Evolutionary conservation across 35 echinoderm and acorn worm species (phyloP).

Genomic region (Anneissia japonica): DNA sequence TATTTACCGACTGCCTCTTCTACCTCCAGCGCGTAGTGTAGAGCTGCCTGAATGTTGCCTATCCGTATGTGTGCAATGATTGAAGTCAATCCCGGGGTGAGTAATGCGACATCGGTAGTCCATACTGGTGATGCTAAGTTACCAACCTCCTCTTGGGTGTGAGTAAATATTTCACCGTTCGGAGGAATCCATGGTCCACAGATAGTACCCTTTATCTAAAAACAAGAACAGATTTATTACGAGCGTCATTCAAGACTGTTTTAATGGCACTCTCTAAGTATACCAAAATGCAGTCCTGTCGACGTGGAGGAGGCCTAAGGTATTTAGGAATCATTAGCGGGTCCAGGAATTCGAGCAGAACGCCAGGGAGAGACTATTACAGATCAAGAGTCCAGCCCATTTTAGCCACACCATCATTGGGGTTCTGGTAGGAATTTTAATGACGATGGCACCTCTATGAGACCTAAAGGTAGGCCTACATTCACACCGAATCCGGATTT

Average conservation of each 20-base stretch:
- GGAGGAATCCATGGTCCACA: slow-evolving; percentile 97
- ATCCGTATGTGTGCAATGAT: slow-evolving; percentile 88
- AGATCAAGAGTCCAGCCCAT: too few relatives aligned
- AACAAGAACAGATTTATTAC: neutral
- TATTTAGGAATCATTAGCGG: too few relatives aligned
- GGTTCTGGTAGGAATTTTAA: too few relatives aligned
- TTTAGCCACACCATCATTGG: too few relatives aligned
- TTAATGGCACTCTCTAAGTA: too few relatives aligned
- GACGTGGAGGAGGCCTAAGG: too few relatives aligned
- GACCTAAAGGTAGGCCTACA: too few relatives aligned
- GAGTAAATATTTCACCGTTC: slow-evolving; percentile 80
- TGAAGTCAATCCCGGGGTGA: slow-evolving; percentile 69
- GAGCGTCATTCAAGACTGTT: neutral
- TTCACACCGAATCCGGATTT: too few relatives aligned
- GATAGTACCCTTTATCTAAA: slow-evolving; percentile 20
- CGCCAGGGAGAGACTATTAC: too few relatives aligned
- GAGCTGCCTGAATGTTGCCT: slow-evolving; percentile 76
- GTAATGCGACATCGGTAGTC: slow-evolving; percentile 49
- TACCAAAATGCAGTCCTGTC: too few relatives aligned
- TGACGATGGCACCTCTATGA: too few relatives aligned
- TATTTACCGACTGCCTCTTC: slow-evolving; percentile 61
- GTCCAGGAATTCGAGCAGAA: too few relatives aligned
- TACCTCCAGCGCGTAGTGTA: slow-evolving; percentile 63
- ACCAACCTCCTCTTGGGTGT: slow-evolving; percentile 57
- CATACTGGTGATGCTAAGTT: slow-evolving; percentile 58